A percentile compares a stretch with the other conserved stretches of the same genome.
These are phyloP conservation scores for Pterocles gutturalis DNA, from an alignment of 2,113 vertebrate genomes.

Conservation along the genomic window DNA sequence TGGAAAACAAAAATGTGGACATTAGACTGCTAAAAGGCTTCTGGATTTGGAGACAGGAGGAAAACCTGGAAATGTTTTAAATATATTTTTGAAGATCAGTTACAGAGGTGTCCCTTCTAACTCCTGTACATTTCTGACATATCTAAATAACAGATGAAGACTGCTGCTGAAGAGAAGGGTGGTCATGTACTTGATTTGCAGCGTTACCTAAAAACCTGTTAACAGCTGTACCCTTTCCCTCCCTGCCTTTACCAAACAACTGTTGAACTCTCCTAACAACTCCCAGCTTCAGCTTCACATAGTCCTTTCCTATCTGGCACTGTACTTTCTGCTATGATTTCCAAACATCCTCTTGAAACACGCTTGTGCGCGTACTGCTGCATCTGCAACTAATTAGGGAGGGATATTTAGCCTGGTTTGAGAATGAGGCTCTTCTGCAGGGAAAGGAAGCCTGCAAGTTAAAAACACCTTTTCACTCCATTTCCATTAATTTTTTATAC, in stretches of 20 bases:
- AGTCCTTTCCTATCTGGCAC: slow-evolving; percentile 62
- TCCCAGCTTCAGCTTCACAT: slow-evolving; percentile 38
- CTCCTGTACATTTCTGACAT: neutral
- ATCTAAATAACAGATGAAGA: neutral
- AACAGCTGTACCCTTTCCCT: neutral
- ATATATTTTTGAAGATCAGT: neutral
- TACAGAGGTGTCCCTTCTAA: neutral
- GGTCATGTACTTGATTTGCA: neutral
- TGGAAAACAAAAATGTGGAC: neutral
- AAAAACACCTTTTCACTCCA: slow-evolving; percentile 13
- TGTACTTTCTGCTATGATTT: slow-evolving; percentile 25
- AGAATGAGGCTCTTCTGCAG: neutral
- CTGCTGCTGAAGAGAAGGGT: fast-evolving
- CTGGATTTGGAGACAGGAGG: neutral
- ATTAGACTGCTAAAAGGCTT: neutral
- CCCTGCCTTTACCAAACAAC: slow-evolving; percentile 21
- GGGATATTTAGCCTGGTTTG: slow-evolving; percentile 2
- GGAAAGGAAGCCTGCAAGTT: slow-evolving; percentile 15
- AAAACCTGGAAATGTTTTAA: neutral
- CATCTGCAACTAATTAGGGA: slow-evolving; percentile 70
- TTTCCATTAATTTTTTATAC: neutral
- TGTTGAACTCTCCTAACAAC: slow-evolving; percentile 3
- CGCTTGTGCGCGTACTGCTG: slow-evolving; percentile 14
- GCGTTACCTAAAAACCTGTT: fast-evolving
- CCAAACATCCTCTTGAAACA: slow-evolving; percentile 50